These are phyloP conservation scores for Meiosimyza decipiens DNA, from an alignment of 2,888 invertebrate species.

Conservation along the genomic window DNA sequence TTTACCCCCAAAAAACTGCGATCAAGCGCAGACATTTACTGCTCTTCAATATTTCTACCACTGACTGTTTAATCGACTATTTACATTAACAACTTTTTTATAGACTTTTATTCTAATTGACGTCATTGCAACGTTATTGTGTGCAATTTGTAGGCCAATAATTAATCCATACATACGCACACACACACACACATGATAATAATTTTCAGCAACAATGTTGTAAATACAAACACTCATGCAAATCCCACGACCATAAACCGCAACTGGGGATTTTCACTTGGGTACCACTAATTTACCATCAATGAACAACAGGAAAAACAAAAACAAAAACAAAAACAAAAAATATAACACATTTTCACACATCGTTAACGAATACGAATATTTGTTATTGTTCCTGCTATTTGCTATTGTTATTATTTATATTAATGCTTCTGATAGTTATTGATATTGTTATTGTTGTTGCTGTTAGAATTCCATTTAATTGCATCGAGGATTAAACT, in stretches of 20 bases:
- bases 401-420: background rate
- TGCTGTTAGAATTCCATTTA: background rate
- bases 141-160: slow-evolving; percentile 19
- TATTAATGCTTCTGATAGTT: no score
- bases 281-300: background rate
- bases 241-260: background rate
- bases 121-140: slow-evolving; percentile 22
- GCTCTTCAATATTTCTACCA: no score
- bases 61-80: no score
- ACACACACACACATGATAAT: no score
- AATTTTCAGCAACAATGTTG: no score
- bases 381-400: background rate
- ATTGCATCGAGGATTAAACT: no score
- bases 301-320: background rate
- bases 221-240: background rate
- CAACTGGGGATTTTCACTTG: background rate
- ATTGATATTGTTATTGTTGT: background rate
- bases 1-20: no score
- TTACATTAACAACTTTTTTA: no score
- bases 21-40: no score
- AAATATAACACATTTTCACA: background rate
- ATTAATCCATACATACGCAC: background rate
- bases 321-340: background rate
- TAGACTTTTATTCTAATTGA: slow-evolving; percentile 14
- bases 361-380: background rate